Percentiles rank a stretch among this genome's conserved stretches.
phyloP scores from a whole-genome alignment of 2,113 vertebrate genomes.

The Galemys pyrenaicus region DNA sequence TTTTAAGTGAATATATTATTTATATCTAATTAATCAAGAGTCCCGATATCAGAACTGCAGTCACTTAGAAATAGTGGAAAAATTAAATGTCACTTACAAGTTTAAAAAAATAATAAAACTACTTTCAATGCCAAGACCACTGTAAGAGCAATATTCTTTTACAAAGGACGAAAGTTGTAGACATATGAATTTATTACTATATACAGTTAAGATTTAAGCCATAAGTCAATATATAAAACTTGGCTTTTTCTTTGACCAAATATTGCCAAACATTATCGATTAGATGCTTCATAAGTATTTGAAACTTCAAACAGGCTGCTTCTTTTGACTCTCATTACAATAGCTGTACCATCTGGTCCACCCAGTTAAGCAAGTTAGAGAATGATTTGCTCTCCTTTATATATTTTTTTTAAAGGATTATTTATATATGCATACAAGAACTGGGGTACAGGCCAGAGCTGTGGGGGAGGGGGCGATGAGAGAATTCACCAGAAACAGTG shows the following conservation, averaged over 20 bases:
- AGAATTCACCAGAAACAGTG: too few species aligned
- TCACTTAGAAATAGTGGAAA: not conserved
- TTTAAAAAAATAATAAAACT: conserved; percentile 12
- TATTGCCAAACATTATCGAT: not conserved
- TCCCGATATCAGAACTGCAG: not conserved
- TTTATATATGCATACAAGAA: too few species aligned
- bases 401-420: too few species aligned
- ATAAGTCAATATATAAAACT: not conserved
- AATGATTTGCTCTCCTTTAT: not conserved
- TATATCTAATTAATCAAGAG: not conserved
- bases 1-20: not conserved
- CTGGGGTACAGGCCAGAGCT: too few species aligned
- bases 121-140: not conserved
- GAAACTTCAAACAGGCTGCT: not conserved
- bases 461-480: too few species aligned
- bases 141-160: not conserved
- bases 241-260: not conserved
- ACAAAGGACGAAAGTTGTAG: conserved; percentile 4
- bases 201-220: not conserved
- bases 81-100: not conserved
- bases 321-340: not conserved
- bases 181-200: not conserved
- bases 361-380: not conserved
- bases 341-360: not conserved
- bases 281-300: not conserved